Conservation (phyloP, 2,113 vertebrate genomes). For the Glaucomys volans region DNA sequence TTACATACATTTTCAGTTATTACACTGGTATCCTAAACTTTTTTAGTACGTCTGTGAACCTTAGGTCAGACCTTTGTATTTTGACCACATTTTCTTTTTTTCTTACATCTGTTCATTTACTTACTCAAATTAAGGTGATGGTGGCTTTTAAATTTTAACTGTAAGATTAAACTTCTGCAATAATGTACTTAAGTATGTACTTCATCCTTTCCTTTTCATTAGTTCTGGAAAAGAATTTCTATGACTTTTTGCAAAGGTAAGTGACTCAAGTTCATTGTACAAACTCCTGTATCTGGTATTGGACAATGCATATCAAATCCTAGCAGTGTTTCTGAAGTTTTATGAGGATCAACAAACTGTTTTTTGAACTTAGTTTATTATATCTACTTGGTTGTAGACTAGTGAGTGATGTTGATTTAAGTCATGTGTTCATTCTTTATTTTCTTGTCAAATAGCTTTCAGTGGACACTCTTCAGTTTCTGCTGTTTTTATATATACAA, state of each 20-base stretch:
- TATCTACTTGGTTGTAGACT: background rate
- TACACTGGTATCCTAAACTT: background rate
- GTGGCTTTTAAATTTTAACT: background rate
- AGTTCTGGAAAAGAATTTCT: constrained; percentile 28
- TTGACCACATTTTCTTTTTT: background rate
- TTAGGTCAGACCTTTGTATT: background rate
- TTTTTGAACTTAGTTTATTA: background rate
- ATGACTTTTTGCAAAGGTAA: background rate
- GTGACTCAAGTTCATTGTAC: background rate
- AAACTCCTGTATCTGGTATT: background rate
- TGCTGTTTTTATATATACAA: constrained; percentile 96
- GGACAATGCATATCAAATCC: background rate
- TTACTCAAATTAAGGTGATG: background rate
- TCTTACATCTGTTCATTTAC: background rate
- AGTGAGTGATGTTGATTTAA: background rate
- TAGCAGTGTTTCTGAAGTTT: background rate
- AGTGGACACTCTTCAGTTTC: constrained; percentile 96
- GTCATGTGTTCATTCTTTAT: constrained; percentile 25
- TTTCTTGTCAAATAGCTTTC: constrained; percentile 88
- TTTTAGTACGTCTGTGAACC: background rate
- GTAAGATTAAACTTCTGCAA: constrained; percentile 38
- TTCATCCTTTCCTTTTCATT: constrained; percentile 34
- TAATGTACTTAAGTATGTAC: background rate
- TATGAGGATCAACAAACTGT: background rate
- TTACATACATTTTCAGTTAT: background rate